phyloP scores from a whole-genome alignment of 2,888 invertebrate genomes.

The Scaptomyza tumidula region DNA sequence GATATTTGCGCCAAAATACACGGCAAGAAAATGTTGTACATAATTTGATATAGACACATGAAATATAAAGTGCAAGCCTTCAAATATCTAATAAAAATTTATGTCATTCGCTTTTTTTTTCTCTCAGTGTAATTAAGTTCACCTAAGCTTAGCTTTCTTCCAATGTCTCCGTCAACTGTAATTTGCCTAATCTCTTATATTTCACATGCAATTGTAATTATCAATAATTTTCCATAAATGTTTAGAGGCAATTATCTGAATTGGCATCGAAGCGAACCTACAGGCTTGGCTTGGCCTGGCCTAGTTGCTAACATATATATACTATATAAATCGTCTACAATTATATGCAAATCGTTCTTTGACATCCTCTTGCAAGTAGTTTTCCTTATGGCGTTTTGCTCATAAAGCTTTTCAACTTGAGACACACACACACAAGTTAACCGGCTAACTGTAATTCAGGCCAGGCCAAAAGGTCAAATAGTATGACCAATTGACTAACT shows the following conservation, averaged over 20 bases:
- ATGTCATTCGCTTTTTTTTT: not conserved
- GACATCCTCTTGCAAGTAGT: constrained; percentile 9
- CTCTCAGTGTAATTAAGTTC: constrained; percentile 2
- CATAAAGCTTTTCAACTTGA: constrained; percentile 2
- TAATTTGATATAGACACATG: no score
- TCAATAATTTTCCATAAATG: constrained; percentile 75
- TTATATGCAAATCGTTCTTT: constrained; percentile 34
- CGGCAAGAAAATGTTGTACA: constrained; percentile 29
- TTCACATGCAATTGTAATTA: constrained; percentile 66
- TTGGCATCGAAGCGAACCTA: constrained; percentile 44
- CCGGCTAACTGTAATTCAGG: constrained; percentile 54
- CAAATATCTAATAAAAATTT: no score
- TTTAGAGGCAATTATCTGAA: constrained; percentile 65
- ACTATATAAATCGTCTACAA: constrained; percentile 7
- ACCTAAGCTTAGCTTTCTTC: not conserved
- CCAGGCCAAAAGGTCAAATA: constrained; percentile 60
- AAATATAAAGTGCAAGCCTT: no score
- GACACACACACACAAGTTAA: constrained; percentile 14
- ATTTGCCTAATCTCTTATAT: constrained; percentile 35
- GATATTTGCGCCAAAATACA: constrained; percentile 62
- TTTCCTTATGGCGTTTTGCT: constrained; percentile 18
- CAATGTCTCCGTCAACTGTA: constrained; percentile 6
- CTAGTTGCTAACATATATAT: constrained; percentile 37
- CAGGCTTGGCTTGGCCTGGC: constrained; percentile 65
- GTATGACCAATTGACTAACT: constrained; percentile 11